phyloP scores from a whole-genome alignment of 1,140 invertebrate genomes.

The Conus ventricosus region DNA sequence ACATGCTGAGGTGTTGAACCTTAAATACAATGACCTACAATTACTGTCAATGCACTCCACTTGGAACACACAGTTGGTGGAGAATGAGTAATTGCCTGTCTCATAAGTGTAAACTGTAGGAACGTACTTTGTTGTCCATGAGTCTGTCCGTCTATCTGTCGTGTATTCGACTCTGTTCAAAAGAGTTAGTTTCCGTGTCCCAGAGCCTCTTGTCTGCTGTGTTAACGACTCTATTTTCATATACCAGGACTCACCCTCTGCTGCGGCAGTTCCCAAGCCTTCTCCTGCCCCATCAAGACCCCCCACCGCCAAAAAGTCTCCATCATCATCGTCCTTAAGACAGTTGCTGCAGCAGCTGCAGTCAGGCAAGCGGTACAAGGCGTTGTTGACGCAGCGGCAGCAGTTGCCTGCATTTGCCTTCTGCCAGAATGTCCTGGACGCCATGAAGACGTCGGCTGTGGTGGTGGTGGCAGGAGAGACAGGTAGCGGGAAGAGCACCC shows the following conservation, averaged over 20 bases:
- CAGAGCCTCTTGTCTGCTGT: too few species aligned
- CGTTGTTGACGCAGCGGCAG: constrained; percentile 55
- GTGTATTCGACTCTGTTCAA: too few species aligned
- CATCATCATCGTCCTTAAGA: neutral
- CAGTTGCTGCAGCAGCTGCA: constrained; percentile 38
- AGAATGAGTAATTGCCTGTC: too few species aligned
- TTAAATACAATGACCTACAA: too few species aligned
- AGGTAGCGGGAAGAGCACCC: constrained; percentile 96
- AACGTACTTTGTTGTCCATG: too few species aligned
- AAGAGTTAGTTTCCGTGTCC: too few species aligned
- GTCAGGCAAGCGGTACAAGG: constrained; percentile 40
- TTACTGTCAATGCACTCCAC: too few species aligned
- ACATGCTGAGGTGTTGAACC: neutral
- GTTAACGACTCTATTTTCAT: too few species aligned
- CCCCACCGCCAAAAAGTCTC: neutral
- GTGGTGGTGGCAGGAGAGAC: constrained; percentile 95
- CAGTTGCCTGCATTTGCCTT: constrained; percentile 63
- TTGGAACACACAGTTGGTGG: too few species aligned
- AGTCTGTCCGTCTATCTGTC: too few species aligned
- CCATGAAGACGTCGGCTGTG: constrained; percentile 76
- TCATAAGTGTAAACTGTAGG: too few species aligned
- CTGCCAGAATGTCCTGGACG: constrained; percentile 18
- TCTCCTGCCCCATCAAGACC: neutral
- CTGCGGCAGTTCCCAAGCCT: neutral
- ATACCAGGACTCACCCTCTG: neutral